Conservation (phyloP, 1,140 invertebrate species). For the Oncopodura yosiiana region DNA sequence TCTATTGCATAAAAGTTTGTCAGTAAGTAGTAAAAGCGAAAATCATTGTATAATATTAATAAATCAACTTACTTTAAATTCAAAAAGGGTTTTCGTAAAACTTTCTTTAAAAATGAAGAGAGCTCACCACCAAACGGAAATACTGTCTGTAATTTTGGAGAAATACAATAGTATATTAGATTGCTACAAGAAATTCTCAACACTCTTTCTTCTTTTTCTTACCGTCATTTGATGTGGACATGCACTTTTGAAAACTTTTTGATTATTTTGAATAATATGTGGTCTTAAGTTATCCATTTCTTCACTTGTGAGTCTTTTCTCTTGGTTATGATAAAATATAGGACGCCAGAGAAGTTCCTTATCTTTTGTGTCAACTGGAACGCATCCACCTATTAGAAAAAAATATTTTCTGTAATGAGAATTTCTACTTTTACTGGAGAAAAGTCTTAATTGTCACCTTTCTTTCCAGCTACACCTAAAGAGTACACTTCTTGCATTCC, state of each 20-base stretch:
- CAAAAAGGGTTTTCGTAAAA: constrained; percentile 5
- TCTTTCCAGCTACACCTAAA: constrained; percentile 10
- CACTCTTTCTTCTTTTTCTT: too few relatives aligned
- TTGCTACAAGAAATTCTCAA: too few relatives aligned
- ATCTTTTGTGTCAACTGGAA: neutral
- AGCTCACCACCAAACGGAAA: constrained; percentile 16
- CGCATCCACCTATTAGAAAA: constrained; percentile 19
- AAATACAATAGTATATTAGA: too few relatives aligned
- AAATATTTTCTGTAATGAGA: too few relatives aligned
- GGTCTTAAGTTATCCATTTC: constrained; percentile 10
- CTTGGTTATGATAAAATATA: constrained; percentile 8
- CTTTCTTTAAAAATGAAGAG: neutral
- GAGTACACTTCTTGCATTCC: constrained; percentile 12
- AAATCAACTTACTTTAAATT: constrained; percentile 4
- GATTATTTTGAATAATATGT: constrained; percentile 17
- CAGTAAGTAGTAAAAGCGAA: neutral
- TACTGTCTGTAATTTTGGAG: constrained; percentile 4
- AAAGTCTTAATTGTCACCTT: too few relatives aligned
- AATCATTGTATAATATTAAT: too few relatives aligned
- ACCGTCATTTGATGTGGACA: too few relatives aligned
- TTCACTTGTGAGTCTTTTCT: neutral
- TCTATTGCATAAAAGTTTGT: neutral
- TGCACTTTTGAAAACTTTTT: neutral
- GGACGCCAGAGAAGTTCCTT: constrained; percentile 12
- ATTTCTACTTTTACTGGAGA: too few relatives aligned